Evolutionary conservation across 2,888 invertebrate species (phyloP), one percentile per base, ranked within the genome.

Genomic region (Aphidoletes aphidimyza): DNA sequence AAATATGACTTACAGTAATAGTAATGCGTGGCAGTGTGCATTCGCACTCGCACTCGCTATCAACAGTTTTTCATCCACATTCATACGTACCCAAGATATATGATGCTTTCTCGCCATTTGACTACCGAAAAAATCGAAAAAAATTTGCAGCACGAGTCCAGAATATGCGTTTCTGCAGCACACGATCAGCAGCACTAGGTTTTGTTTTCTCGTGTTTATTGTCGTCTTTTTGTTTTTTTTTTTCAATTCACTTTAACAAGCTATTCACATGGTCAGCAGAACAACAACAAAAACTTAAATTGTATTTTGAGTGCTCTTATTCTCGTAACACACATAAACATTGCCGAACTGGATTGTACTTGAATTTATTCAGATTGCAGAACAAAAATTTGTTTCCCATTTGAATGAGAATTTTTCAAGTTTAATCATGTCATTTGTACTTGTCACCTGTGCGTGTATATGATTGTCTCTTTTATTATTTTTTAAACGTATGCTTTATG

Each of bases 241-340:
- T 14, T 69, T 69, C 14, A 14, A 30, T 30, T 69, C 69, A 69
- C 69, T 69, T 69, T 30, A 30, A 69, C 69, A 17, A 30, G 34
- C 30, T 69, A 30, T 69, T 69, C 69, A 69, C 30, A 69, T 69
- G 69, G 30, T 69, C 69, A 69, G 54, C 14, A 19, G 8, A 47
- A 19, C 17, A 19, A 49, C 9, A 49, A 49, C 8, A 47, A n/a
- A n/a, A n/a, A n/a, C 39, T 39, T 39, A 39, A 69, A 69, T 69
- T 69, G 69, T 26, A 69, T 30, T 30, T 34, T 14, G 34, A 69
- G 30, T n/a, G 30, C 69, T 69, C 69, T 30, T 69, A 30, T 69
- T 69, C 69, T 69, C 69, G 30, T 30, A 69, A 69, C 69, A 69
- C 69, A 69, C 14, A 69, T 69, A 69, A 5, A 22, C 54, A 14